These are phyloP conservation scores for Alouatta palliata DNA, from an alignment of 2,113 vertebrate species.

Conservation along the genomic window DNA sequence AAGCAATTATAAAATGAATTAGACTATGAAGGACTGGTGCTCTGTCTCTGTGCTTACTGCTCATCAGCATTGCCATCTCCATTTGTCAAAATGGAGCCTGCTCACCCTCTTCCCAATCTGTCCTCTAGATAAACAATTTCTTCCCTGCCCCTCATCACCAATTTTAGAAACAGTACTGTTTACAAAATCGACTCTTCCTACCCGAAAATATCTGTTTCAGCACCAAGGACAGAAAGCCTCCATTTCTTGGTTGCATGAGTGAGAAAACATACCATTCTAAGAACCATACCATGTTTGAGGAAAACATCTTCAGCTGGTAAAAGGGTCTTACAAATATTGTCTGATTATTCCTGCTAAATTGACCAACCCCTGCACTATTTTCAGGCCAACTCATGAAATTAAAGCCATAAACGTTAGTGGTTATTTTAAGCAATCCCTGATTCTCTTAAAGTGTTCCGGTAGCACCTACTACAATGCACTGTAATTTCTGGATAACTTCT, in stretches of 20 bases:
- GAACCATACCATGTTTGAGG: background rate
- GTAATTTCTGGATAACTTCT: background rate
- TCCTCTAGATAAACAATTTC: background rate
- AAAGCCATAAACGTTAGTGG: background rate
- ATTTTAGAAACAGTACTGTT: background rate
- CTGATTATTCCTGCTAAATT: background rate
- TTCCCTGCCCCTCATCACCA: background rate
- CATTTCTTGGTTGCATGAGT: background rate
- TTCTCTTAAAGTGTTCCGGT: background rate
- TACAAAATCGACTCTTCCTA: background rate
- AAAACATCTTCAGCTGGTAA: background rate
- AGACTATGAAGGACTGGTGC: background rate
- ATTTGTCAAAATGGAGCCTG: background rate
- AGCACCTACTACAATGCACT: background rate
- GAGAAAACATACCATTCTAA: background rate
- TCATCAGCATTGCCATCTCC: background rate
- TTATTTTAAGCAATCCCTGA: background rate
- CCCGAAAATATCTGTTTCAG: background rate
- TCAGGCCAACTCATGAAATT: background rate
- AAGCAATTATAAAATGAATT: background rate
- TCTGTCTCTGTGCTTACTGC: background rate
- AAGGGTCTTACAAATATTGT: background rate
- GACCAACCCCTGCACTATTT: background rate
- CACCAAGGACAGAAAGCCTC: background rate
- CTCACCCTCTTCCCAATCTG: background rate